Base-by-base conservation (phyloP, 1,140 invertebrate species). In the Zaprionus ghesquierei region DNA sequence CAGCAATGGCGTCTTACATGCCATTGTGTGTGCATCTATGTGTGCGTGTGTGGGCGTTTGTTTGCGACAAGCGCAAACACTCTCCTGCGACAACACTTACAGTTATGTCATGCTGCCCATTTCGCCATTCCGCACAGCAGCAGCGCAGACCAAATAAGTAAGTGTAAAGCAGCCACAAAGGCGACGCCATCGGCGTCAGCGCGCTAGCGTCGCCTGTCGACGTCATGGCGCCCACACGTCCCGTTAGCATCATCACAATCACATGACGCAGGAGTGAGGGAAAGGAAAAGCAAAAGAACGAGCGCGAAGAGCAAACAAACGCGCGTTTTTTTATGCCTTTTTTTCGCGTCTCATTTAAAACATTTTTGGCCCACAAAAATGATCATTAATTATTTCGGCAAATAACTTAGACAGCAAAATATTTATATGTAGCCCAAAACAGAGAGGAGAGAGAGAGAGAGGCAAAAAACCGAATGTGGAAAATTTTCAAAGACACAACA, bases 181-280 rank as follows among this genome's bases (percentile, higher is more conserved):
- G 62, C 62, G 62, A 12, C 69, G 22, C 2, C 33, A 35, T 23
- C 69, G 22, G 2, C 44, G 33, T 23, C 20, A 5, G 25, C 50
- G 33, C 33, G 33, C 50, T 2, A 23, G 55, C 64, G 70, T 74
- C 51, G 49, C 60, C 25, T 8, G 60, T 54, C 82, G 72, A 86
- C 82, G 84, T 87, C 82, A 89, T 68, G 82, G 59, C 84, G 84
- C 82, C 82, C 76, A 86, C 82, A 54, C 64, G 29, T 55, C 55
- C 61, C 62, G 53, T 58, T 53, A 59, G 54, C n/a, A 61, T 27
- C 60, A 66, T 66, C 49, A 51, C 60, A 68, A 73, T 86, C 82
- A 86, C 82, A 86, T 86, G 82, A 86, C 79, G 82, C 79, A 79
- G 74, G 66, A 77, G 59, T 15, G 78, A 63, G 74, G 27, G 6